Base-by-base conservation (phyloP, 2,797 vertebrate species). In the Anguilla obscura region DNA sequence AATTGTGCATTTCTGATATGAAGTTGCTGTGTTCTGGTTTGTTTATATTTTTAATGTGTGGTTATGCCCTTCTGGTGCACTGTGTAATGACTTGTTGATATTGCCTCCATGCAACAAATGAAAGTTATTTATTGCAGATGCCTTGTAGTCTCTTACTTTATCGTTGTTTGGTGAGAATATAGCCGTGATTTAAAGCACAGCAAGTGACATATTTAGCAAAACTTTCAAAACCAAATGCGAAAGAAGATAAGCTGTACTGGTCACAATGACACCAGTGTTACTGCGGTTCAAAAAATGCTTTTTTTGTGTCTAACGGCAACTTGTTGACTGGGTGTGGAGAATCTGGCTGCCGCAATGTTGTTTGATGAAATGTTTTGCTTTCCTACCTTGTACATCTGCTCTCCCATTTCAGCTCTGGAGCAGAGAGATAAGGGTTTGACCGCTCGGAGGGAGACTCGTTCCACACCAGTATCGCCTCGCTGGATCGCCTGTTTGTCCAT, bases 21-120 rank as follows among this genome's bases (percentile, higher is more conserved):
- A 96, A 96, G 93, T 94, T 52, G 90, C 88, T 90, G 36, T 89
- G 66, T 88, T 90, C 86, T 87, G 91, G 85, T 92, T 92, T 96
- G 94, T 96, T 89, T 93, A 88, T 95, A 96, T 97, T 95, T 90
- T 95, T 92, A 24, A 92, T 94, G 95, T 97, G 95, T 96, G 93
- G 92, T 96, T 96, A 94, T 94, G 95, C 91, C 95, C 96, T 96
- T 94, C 92, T 92, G 89, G 95, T 98, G 97, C 96, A 97, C 94
- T 96, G 94, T 97, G 95, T 97, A 97, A 97, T 97, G 96, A 97
- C 96, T 91, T 95, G 93, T 96, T 96, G 95, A 93, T 97, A 94
- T 96, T 96, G 96, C 97, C 96, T 97, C 94, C 94, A 95, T 95
- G 95, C 96, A 94, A 96, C 96, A 97, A 76, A 97, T 96, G 94